Percentiles rank a stretch among this genome's conserved stretches.
These are phyloP conservation scores for Phoeniculus purpureus DNA, from an alignment of 2,797 vertebrate genomes.

Conservation along the genomic window DNA sequence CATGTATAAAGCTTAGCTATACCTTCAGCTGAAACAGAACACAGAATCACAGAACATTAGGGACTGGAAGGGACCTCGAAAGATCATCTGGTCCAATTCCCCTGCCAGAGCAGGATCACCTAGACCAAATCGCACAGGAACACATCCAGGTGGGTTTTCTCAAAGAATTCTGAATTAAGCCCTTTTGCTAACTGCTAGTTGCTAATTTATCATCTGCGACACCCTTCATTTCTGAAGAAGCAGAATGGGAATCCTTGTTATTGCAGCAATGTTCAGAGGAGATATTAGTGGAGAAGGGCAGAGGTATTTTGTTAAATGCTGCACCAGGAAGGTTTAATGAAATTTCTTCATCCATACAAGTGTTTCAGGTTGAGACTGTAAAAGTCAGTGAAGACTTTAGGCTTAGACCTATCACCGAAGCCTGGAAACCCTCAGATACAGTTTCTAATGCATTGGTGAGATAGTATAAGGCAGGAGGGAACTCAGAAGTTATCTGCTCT, in stretches of 20 bases:
- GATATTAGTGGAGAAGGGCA: background rate
- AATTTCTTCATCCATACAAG: background rate
- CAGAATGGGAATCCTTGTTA: background rate
- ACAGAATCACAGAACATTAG: no score
- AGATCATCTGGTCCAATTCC: no score
- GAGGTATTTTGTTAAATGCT: background rate
- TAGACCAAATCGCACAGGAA: no score
- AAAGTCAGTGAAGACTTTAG: background rate
- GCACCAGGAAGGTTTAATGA: background rate
- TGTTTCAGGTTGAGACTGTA: background rate
- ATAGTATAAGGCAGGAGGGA: background rate
- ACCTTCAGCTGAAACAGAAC: background rate
- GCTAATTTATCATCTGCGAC: background rate
- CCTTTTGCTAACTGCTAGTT: background rate
- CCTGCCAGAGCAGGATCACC: no score
- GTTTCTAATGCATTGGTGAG: constrained; percentile 15
- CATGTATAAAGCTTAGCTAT: background rate
- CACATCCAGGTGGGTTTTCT: background rate
- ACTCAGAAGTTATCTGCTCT: background rate
- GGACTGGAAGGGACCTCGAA: no score
- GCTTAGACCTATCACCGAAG: background rate
- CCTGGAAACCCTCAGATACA: background rate
- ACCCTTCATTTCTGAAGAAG: background rate
- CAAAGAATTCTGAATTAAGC: background rate
- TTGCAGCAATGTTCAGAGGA: background rate